Conservation (phyloP, 2,797 vertebrate genomes). For the Mycteria americana region DNA sequence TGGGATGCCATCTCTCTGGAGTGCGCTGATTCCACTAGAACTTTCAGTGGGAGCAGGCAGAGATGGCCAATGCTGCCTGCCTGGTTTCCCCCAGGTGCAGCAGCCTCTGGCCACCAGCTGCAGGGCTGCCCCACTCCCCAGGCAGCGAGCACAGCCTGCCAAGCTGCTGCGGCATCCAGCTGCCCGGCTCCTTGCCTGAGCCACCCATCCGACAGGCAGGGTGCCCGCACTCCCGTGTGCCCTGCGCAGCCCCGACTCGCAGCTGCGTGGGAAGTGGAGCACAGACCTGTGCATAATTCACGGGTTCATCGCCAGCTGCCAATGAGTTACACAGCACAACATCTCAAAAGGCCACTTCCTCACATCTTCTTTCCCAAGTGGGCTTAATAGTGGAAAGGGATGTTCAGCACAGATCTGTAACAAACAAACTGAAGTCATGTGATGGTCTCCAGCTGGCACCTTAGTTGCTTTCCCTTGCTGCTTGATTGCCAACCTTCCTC, state of each 20-base stretch:
- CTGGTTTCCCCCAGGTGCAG: fast-evolving
- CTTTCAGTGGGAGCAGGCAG: background rate
- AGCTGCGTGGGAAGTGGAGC: background rate
- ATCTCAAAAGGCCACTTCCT: background rate
- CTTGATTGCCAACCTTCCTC: background rate
- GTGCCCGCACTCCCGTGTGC: fast-evolving
- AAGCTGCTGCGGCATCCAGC: background rate
- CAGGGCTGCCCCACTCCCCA: fast-evolving
- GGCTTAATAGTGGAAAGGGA: background rate
- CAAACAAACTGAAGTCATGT: background rate
- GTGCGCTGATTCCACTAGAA: background rate
- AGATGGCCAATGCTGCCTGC: background rate
- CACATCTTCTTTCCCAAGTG: background rate
- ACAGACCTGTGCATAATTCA: background rate
- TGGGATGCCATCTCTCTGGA: background rate
- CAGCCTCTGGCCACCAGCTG: background rate
- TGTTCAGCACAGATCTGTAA: background rate
- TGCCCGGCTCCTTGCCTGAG: background rate
- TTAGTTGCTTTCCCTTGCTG: background rate
- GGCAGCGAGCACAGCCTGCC: background rate
- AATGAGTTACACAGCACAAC: background rate
- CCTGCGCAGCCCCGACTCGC: fast-evolving
- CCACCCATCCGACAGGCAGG: background rate
- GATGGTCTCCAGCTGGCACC: background rate
- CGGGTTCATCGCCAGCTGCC: background rate